Conservation (phyloP, 2,797 vertebrate genomes). For the Trachops cirrhosus region DNA sequence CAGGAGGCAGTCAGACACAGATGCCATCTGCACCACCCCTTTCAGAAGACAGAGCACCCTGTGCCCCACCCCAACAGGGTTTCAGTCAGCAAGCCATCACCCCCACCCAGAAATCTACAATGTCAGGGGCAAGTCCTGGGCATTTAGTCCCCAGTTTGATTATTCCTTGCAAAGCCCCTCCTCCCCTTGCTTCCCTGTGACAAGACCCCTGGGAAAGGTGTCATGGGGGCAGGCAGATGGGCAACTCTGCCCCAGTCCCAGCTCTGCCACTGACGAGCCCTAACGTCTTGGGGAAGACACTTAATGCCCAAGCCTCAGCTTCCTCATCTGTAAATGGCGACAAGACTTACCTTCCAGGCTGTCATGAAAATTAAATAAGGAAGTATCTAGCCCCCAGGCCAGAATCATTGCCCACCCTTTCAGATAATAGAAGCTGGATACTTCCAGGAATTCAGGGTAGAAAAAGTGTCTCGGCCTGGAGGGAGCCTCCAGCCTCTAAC, state of each 20-base stretch:
- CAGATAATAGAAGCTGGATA: not conserved
- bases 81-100: not conserved
- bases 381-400: not conserved
- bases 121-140: rapidly evolving
- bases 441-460: not conserved
- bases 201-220: not conserved
- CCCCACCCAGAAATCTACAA: not conserved
- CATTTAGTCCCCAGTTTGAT: not conserved
- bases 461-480: not conserved
- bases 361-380: too few relatives aligned
- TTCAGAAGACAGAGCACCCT: not conserved
- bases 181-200: not conserved
- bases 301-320: not conserved
- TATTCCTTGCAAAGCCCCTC: not conserved
- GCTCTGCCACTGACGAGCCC: not conserved
- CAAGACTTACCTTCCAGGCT: not conserved
- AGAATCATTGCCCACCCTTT: rapidly evolving
- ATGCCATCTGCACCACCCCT: not conserved
- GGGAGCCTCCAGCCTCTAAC: not conserved
- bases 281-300: not conserved
- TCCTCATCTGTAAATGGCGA: not conserved
- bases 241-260: not conserved
- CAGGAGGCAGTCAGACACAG: not conserved
- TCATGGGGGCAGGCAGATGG: not conserved
- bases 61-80: too few relatives aligned